These are phyloP conservation scores for Alexandromys oeconomus DNA, from an alignment of 2,797 vertebrate genomes.

Conservation along the genomic window DNA sequence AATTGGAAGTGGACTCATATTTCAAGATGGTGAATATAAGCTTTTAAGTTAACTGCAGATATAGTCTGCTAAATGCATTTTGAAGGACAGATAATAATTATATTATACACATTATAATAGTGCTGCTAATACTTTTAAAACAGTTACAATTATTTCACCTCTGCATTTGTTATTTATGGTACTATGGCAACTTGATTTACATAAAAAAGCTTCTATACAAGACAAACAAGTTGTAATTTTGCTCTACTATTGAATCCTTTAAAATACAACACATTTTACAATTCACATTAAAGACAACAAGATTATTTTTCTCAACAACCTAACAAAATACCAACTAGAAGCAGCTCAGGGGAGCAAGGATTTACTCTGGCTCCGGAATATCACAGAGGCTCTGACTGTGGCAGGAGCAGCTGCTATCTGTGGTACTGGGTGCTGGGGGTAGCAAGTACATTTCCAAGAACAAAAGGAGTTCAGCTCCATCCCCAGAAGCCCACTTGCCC, in stretches of 20 bases:
- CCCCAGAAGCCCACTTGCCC: background rate
- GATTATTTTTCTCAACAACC: background rate
- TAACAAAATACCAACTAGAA: background rate
- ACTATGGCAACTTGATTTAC: background rate
- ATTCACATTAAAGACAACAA: background rate
- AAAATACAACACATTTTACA: conserved; percentile 29
- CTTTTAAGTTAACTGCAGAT: conserved; percentile 40
- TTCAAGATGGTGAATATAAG: background rate
- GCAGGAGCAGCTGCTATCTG: background rate
- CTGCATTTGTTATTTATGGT: conserved; percentile 28
- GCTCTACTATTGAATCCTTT: background rate
- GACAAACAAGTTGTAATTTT: conserved; percentile 48
- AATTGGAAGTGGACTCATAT: background rate
- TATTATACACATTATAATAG: background rate
- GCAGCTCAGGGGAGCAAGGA: background rate
- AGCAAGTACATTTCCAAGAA: background rate
- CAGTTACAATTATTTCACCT: background rate
- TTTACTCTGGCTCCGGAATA: background rate
- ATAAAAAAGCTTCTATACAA: conserved; percentile 29
- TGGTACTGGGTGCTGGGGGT: background rate
- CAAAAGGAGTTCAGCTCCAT: background rate
- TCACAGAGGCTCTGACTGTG: background rate
- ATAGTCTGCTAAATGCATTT: background rate
- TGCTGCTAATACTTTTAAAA: conserved; percentile 35
- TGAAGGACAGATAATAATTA: background rate